These are phyloP conservation scores for Ashinkailepas kermadecensis DNA, from an alignment of 2,888 invertebrate species.

Conservation along the genomic window DNA sequence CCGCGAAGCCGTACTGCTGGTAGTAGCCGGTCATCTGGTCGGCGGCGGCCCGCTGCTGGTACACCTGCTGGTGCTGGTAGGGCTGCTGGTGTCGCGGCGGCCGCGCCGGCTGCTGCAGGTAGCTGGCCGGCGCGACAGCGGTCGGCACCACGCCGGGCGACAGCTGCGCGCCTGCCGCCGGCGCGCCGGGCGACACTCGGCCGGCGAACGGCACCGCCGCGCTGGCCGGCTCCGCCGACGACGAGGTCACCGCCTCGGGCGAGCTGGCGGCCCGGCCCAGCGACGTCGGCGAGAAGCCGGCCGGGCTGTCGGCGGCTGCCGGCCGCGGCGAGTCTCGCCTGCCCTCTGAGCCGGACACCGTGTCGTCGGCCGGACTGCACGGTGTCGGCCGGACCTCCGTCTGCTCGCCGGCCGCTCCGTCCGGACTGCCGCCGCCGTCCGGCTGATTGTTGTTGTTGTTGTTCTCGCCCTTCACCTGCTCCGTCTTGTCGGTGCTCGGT, in stretches of 20 bases:
- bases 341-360: background rate
- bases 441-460: background rate
- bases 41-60: background rate
- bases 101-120: background rate
- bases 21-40: background rate
- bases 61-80: background rate
- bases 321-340: background rate
- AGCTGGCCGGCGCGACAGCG: background rate
- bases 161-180: background rate
- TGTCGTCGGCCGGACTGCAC: background rate
- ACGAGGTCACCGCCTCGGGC: background rate
- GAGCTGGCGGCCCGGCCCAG: background rate
- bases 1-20: slow-evolving; percentile 13
- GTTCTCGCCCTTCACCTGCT: background rate
- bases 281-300: background rate
- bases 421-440: background rate
- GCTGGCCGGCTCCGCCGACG: background rate
- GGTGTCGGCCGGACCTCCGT: background rate
- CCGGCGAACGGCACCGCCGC: background rate
- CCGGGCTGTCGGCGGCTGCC: background rate
- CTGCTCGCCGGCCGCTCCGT: background rate
- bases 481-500: background rate
- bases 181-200: background rate
- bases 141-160: too few species aligned
- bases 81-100: background rate